phyloP scores from a whole-genome alignment of 2,797 vertebrate species.

The Karalla daura region DNA sequence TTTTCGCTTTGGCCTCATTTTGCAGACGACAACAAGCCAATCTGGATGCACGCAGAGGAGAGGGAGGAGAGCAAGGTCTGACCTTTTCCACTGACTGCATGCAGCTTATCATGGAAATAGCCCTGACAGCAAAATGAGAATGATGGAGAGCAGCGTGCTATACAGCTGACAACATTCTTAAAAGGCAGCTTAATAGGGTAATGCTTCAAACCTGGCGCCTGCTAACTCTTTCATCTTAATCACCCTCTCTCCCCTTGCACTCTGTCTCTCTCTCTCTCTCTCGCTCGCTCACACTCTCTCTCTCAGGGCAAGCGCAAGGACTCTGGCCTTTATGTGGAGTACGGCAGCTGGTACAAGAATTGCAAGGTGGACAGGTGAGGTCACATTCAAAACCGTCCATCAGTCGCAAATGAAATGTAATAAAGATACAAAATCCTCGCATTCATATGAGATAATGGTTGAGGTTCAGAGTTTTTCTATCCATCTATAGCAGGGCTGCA shows the following conservation, averaged over 20 bases:
- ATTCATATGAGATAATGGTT: too few relatives aligned
- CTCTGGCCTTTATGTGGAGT: conserved; percentile 85
- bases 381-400: background rate
- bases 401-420: too few relatives aligned
- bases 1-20: background rate
- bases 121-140: background rate
- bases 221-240: background rate
- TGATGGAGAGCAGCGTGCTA: background rate
- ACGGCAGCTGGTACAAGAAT: conserved; percentile 93
- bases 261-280: background rate
- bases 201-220: background rate
- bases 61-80: conserved; percentile 91
- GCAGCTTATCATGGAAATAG: background rate
- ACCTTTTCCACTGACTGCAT: background rate
- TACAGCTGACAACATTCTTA: background rate
- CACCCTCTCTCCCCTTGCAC: background rate
- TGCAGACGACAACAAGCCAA: conserved; percentile 92
- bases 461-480: too few relatives aligned
- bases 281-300: background rate
- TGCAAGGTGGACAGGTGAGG: conserved; percentile 93
- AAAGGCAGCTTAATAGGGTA: background rate
- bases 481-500: too few relatives aligned
- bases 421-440: too few relatives aligned
- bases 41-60: conserved; percentile 95
- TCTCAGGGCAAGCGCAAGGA: conserved; percentile 86